These are phyloP conservation scores for Strigamia crassipes DNA, from an alignment of 2,888 invertebrate species.

Conservation along the genomic window DNA sequence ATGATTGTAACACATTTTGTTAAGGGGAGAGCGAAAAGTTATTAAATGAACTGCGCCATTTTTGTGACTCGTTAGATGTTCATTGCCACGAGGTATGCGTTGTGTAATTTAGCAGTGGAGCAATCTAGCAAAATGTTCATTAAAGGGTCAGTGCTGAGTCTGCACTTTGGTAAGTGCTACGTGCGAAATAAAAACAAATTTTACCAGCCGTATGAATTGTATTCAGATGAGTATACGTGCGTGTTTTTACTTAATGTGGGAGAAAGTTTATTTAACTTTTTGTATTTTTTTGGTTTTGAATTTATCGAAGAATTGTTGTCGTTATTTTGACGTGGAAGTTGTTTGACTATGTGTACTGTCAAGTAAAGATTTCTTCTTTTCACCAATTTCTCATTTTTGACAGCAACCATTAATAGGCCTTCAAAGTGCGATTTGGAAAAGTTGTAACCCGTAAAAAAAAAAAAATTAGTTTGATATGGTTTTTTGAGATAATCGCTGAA, in stretches of 20 bases:
- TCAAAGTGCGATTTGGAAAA: not conserved
- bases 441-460: slow-evolving; percentile 4
- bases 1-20: slow-evolving; percentile 3
- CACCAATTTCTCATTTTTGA: not conserved
- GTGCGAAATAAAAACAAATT: slow-evolving; percentile 29
- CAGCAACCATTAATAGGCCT: not conserved
- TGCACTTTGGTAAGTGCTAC: not conserved
- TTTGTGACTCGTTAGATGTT: slow-evolving; percentile 37
- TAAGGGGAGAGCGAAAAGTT: slow-evolving; percentile 23
- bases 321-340: not conserved
- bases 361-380: not conserved
- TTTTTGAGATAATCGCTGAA: not conserved
- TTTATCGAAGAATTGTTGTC: not conserved
- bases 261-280: not conserved
- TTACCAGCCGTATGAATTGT: not conserved
- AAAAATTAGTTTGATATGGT: too few species aligned
- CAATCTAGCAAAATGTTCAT: slow-evolving; percentile 40
- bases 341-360: not conserved
- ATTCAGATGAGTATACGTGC: not conserved
- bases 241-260: not conserved
- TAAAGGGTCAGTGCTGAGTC: slow-evolving; percentile 28
- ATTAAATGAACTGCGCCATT: slow-evolving; percentile 1
- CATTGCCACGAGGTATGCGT: slow-evolving; percentile 2
- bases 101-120: slow-evolving; percentile 5
- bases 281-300: not conserved